Base-by-base conservation (phyloP, 2,797 vertebrate genomes). In the Arctocebus calabarensis region DNA sequence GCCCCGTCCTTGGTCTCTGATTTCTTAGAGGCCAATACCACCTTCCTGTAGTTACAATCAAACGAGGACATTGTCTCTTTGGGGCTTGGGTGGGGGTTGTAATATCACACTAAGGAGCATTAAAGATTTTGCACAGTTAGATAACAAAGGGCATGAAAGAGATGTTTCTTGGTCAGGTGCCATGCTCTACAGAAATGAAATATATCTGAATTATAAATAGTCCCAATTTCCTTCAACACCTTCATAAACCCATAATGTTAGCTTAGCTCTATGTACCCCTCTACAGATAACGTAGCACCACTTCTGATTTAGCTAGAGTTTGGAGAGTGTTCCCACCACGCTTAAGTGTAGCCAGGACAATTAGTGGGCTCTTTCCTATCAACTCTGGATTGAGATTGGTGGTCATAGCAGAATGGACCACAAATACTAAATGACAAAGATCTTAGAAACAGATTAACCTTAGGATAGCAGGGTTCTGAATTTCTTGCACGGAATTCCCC, bases 401-500 rank as follows among this genome's bases (percentile, higher is more conserved):
- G 92, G 68, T 57, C 81, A 90, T 27, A 90, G 43, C 57, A 71
- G 71, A 75, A 93, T 5, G 92, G 73, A 71, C 85, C 83, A 79
- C 17, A n/a, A 85, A 92, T 43, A 87, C 45, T 95, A 88, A 92
- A 62, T 94, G 84, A 88, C 84, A 90, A 95, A 91, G 29, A 77
- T 40, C 84, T 84, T 92, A 55, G 73, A 87, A 88, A 91, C 62
- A 68, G 45, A 91, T 73, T 94, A 95, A 96, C 91, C 79, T 48
- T 3, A 29, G 88, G 87, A 83, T 71, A 93, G 94, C 92, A 93
- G 84, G 52, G 88, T 34, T 73, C 59, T 40, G 84, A 32, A 81
- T 90, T 94, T 82, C 91, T 97, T 93, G 88, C 94, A 94, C 73
- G 74, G 92, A 97, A 77, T 55, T n/a, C 43, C 87, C 86, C 94